Conservation (phyloP, 37 sponge, comb jelly and placozoan genomes). For the Diacarnus erythraeanus region DNA sequence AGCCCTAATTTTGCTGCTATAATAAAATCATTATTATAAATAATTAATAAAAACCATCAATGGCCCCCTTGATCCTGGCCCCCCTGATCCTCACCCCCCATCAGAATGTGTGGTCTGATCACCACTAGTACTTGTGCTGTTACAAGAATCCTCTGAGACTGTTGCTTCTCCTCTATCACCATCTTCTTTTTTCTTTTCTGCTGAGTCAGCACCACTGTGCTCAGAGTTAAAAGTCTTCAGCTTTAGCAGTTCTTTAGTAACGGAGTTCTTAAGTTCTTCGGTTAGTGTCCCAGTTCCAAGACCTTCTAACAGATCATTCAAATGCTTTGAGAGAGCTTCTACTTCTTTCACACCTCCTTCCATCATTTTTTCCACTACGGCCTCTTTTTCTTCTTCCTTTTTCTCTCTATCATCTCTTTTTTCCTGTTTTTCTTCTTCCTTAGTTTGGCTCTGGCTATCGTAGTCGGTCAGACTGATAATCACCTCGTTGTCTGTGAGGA, state of each 20-base stretch:
- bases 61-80: too few relatives aligned
- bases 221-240: neutral
- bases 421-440: neutral
- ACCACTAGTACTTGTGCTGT: neutral
- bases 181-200: neutral
- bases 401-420: neutral
- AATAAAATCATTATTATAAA: too few relatives aligned
- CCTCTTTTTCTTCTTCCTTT: neutral
- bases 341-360: neutral
- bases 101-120: neutral
- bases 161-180: too few relatives aligned
- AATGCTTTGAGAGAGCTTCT: neutral
- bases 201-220: neutral
- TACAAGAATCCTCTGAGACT: neutral
- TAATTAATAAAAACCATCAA: too few relatives aligned
- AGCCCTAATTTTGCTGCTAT: too few relatives aligned
- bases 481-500: constrained; percentile 1
- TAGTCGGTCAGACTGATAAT: neutral
- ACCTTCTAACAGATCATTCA: neutral
- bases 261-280: neutral
- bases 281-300: neutral
- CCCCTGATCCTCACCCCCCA: neutral
- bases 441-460: neutral
- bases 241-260: neutral
- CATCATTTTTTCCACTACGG: too few relatives aligned